Conservation (phyloP, 2,113 vertebrate genomes). For the Gorilla gorilla region DNA sequence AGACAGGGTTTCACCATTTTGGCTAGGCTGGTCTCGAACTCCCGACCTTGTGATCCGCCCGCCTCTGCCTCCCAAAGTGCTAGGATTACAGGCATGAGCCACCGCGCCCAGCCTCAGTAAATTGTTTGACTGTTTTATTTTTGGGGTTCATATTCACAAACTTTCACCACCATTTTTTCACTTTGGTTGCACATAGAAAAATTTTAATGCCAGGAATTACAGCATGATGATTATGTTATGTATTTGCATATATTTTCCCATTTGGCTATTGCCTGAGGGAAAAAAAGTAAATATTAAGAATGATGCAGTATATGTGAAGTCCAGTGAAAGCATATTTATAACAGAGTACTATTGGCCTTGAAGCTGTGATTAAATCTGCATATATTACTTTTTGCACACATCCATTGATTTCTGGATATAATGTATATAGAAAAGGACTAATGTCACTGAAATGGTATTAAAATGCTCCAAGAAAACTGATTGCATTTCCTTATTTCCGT, state of each 20-base stretch:
- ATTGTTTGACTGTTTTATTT: no score
- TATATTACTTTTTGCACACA: neutral
- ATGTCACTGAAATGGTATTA: neutral
- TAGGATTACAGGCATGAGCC: no score
- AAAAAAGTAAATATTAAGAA: neutral
- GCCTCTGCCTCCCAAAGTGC: no score
- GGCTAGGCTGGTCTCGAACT: no score
- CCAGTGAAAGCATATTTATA: neutral
- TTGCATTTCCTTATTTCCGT: neutral
- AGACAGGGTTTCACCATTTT: no score
- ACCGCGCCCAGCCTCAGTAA: fast-evolving
- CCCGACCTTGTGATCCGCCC: no score
- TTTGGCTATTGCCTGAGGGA: neutral
- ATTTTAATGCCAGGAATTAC: neutral
- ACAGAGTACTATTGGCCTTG: neutral
- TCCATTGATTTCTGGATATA: neutral
- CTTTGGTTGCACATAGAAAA: neutral
- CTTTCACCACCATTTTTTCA: neutral
- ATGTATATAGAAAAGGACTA: neutral
- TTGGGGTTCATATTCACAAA: neutral
- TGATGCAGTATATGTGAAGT: neutral
- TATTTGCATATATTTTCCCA: neutral
- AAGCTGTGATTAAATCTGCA: neutral
- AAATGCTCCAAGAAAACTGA: neutral
- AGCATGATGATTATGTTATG: neutral